A percentile compares a stretch with the other conserved stretches of the same genome.
Conservation (phyloP, 2,888 invertebrate species). For the Sarcophaga subvicina region DNA sequence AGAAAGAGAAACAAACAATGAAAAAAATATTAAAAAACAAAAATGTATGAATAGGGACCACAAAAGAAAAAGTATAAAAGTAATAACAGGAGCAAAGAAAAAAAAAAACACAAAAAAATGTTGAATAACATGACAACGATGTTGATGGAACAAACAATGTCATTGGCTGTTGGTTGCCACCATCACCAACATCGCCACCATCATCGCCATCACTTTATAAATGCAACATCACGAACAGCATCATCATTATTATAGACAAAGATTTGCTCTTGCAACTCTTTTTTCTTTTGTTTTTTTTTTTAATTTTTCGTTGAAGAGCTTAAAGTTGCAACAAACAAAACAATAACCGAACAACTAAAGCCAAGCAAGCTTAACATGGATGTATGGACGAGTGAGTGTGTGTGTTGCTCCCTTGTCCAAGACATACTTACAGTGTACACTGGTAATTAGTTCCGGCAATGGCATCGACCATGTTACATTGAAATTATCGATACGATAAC, state of each 20-base stretch:
- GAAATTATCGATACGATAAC: constrained; percentile 86
- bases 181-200: not conserved
- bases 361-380: not conserved
- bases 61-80: not conserved
- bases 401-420: not conserved
- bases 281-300: not conserved
- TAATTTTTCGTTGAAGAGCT: not conserved
- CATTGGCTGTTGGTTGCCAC: constrained; percentile 39
- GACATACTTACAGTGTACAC: constrained; percentile 84
- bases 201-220: constrained; percentile 13
- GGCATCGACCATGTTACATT: constrained; percentile 84
- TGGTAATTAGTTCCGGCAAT: constrained; percentile 85
- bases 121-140: constrained; percentile 31
- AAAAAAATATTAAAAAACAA: constrained; percentile 3
- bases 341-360: constrained; percentile 32
- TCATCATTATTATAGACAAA: constrained; percentile 12
- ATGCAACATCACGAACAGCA: constrained; percentile 14
- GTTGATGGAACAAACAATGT: constrained; percentile 62
- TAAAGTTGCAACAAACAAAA: constrained; percentile 18
- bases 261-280: not conserved
- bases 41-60: not conserved
- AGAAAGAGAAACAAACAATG: constrained; percentile 26
- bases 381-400: not conserved
- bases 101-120: constrained; percentile 33
- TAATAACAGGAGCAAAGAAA: too few species aligned